phyloP scores from a whole-genome alignment of 2,113 vertebrate genomes.

The Trachemys scripta region DNA sequence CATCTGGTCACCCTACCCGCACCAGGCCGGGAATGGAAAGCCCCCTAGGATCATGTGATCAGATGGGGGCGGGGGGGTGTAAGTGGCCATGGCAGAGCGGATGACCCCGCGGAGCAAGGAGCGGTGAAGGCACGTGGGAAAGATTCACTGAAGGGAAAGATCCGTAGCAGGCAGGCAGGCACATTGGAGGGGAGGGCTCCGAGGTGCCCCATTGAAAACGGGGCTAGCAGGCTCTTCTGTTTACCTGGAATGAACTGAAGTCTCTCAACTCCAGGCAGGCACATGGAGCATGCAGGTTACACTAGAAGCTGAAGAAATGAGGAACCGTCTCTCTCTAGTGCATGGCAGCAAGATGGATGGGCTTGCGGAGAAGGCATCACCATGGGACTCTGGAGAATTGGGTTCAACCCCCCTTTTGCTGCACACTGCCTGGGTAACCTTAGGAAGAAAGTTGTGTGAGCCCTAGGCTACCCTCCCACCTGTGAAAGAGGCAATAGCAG shows the following conservation, averaged over 20 bases:
- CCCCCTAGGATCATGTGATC: neutral
- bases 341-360: neutral
- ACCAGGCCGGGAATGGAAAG: neutral
- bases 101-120: neutral
- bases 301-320: neutral
- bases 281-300: neutral
- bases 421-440: neutral
- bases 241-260: neutral
- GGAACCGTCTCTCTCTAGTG: neutral
- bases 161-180: neutral
- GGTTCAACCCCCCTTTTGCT: neutral
- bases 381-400: neutral
- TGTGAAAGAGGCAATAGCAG: neutral
- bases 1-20: too few relatives aligned
- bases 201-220: neutral
- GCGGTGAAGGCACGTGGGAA: neutral
- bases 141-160: neutral
- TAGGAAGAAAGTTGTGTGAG: neutral
- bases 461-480: neutral
- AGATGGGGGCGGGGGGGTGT: neutral
- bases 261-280: neutral
- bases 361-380: neutral
- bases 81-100: neutral
- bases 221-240: neutral
- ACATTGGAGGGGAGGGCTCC: neutral